These are phyloP conservation scores for Nasonia longicornis DNA, from an alignment of 1,140 invertebrate genomes.

Conservation along the genomic window DNA sequence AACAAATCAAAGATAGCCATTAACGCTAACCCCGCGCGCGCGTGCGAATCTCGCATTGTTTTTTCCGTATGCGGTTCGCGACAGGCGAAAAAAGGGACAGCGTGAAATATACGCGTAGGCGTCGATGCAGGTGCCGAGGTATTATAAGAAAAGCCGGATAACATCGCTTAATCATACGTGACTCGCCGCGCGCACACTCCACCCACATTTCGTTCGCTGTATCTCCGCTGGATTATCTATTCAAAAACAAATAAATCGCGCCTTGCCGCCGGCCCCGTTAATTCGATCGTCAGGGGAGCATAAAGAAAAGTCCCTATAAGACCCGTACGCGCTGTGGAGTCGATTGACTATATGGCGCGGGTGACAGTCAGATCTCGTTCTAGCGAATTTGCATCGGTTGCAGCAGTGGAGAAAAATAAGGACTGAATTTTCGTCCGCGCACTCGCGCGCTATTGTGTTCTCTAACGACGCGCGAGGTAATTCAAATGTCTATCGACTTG, in stretches of 20 bases:
- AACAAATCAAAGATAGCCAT: conserved; percentile 41
- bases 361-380: neutral
- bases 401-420: neutral
- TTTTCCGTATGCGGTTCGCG: neutral
- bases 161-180: conserved; percentile 67
- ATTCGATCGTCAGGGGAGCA: conserved; percentile 47
- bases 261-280: conserved; percentile 52
- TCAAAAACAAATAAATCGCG: conserved; percentile 65
- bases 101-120: neutral
- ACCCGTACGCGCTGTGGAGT: neutral
- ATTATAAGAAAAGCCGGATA: conserved; percentile 59
- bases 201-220: conserved; percentile 60
- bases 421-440: neutral
- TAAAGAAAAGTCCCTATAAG: neutral
- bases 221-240: conserved; percentile 65
- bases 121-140: conserved; percentile 57
- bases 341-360: neutral
- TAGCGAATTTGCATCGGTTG: neutral
- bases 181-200: conserved; percentile 63
- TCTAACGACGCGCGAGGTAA: neutral
- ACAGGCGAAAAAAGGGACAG: neutral
- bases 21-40: conserved; percentile 1
- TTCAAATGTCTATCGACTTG: neutral
- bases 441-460: too few relatives aligned
- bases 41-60: conserved; percentile 22